These are phyloP conservation scores for Cremastinae sp. DNA, from an alignment of 2,888 invertebrate species.

Conservation along the genomic window DNA sequence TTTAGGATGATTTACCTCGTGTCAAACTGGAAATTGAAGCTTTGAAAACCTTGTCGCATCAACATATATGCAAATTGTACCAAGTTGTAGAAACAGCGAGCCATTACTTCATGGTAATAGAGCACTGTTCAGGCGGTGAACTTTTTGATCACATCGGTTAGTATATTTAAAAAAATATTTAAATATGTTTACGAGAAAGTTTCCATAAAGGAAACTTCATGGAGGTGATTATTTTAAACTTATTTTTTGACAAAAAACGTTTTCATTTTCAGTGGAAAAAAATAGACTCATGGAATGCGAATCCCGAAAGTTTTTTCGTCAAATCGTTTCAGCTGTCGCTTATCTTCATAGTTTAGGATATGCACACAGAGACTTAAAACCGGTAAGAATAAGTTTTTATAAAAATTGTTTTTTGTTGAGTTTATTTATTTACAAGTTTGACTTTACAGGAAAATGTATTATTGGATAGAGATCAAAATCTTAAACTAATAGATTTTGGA, in stretches of 20 bases:
- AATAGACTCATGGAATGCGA: slow-evolving; percentile 87
- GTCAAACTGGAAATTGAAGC: slow-evolving; percentile 88
- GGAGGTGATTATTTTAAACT: too few species aligned
- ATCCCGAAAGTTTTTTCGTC: slow-evolving; percentile 88
- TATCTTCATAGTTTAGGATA: slow-evolving; percentile 89
- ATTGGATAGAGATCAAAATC: slow-evolving; percentile 86
- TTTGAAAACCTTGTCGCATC: slow-evolving; percentile 86
- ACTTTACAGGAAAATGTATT: slow-evolving; percentile 87
- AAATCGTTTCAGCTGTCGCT: slow-evolving; percentile 89
- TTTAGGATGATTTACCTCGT: slow-evolving; percentile 87
- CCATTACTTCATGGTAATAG: slow-evolving; percentile 89
- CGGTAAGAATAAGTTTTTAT: slow-evolving; percentile 82
- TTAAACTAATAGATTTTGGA: slow-evolving; percentile 92
- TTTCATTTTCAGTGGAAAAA: slow-evolving; percentile 83
- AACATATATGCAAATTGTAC: slow-evolving; percentile 89
- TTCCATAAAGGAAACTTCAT: too few species aligned
- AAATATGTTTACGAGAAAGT: too few species aligned
- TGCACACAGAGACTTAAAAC: slow-evolving; percentile 91
- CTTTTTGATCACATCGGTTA: slow-evolving; percentile 89
- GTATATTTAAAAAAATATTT: too few species aligned
- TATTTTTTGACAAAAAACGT: too few species aligned
- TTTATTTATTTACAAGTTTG: neutral
- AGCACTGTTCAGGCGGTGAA: slow-evolving; percentile 92
- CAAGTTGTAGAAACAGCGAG: slow-evolving; percentile 89
- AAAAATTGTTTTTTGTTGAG: neutral